Percentiles rank a stretch among this genome's conserved stretches.
These are phyloP conservation scores for Margaritifera margaritifera DNA, from an alignment of 2,888 invertebrate species.

Conservation along the genomic window DNA sequence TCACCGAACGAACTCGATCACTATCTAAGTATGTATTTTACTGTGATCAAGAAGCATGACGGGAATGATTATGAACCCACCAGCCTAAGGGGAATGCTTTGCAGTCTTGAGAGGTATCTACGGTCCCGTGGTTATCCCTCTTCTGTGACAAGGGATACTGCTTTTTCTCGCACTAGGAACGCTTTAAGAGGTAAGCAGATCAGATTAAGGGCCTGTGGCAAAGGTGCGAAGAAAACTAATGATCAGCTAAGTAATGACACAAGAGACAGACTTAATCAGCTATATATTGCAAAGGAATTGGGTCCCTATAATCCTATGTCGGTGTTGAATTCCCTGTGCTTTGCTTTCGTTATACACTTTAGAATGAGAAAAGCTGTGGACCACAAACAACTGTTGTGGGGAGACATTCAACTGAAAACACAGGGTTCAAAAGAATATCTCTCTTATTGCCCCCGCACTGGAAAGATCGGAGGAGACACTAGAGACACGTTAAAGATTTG, in stretches of 20 bases:
- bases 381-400: conserved; percentile 63
- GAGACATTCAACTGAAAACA: conserved; percentile 56
- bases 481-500: conserved; percentile 24
- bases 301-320: conserved; percentile 63
- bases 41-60: conserved; percentile 60
- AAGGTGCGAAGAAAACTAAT: conserved; percentile 44
- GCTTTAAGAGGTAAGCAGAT: conserved; percentile 58
- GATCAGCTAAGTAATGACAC: conserved; percentile 37
- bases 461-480: conserved; percentile 20
- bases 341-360: conserved; percentile 58
- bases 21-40: conserved; percentile 58
- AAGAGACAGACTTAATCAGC: conserved; percentile 52
- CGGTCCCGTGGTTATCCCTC: conserved; percentile 52
- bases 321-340: conserved; percentile 59
- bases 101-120: conserved; percentile 61
- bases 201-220: conserved; percentile 51
- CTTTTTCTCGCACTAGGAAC: conserved; percentile 56
- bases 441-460: conserved; percentile 42
- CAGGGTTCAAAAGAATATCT: conserved; percentile 52
- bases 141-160: conserved; percentile 56
- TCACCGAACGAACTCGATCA: conserved; percentile 56
- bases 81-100: conserved; percentile 62
- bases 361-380: conserved; percentile 61
- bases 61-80: conserved; percentile 64
- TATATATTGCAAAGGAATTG: conserved; percentile 59